Base-by-base conservation (phyloP, 2,113 vertebrate species). In the Pelvicachromis taeniatus region DNA sequence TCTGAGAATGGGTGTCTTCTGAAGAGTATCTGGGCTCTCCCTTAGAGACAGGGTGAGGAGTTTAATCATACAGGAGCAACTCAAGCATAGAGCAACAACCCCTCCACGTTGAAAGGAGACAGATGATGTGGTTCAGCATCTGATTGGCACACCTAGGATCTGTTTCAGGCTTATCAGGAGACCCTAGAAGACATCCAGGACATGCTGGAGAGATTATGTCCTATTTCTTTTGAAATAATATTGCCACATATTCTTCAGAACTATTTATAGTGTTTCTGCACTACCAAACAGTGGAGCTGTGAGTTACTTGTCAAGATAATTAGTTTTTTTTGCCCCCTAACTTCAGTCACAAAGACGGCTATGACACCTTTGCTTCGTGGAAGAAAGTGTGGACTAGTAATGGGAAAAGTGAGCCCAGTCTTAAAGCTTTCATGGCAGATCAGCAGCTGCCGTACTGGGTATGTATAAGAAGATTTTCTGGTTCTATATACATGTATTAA, bases 341-440 rank as follows among this genome's bases (percentile, higher is more conserved):
- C 80, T 77, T 59, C 87, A 99, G 99, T 94, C 99, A 99, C 94
- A 99, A 99, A 95, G 98, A 99, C 77, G 99, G 99, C 59, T 99
- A 99, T 87, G 99, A 99, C 82, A 98, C 95, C 75, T 99, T 98
- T 3, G 96, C 95, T 33, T 93, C 96, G 0, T 99, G 99, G 99
- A 99, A 99, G 94, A 98, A 97, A 88, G 96, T 97, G 87, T 99
- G 98, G 99, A 99, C 98, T 5, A 97, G 97, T 85, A 99, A 99
- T 42, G 98, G 98, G 23, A 99, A 99, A 96, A 99, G 97, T 40
- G 99, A 99, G 88, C 98, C 98, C 14, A 99, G 98, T 90, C 97
- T 98, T 14, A 99, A 99, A 95, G 98, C 98, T 7, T 99, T 98
- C 92, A 99, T 99, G 99, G 98, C 98, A 14, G 99, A 99, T 91